phyloP scores from a whole-genome alignment of 2,888 invertebrate species.

The Blastobasis adustella region DNA sequence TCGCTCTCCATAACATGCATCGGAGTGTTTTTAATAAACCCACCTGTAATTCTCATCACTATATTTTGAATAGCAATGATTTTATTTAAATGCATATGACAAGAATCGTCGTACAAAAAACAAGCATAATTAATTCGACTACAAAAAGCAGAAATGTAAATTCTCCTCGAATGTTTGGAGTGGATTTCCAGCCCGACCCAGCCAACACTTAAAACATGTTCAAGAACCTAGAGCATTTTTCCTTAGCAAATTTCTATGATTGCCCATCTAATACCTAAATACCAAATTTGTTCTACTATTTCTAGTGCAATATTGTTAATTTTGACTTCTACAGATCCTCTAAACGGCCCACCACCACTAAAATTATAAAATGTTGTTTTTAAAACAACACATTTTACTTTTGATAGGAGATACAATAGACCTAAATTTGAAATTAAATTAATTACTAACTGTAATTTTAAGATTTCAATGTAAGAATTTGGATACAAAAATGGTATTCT shows the following conservation, averaged over 20 bases:
- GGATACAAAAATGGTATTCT: neutral
- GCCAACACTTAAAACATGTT: constrained; percentile 20
- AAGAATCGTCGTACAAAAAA: too few relatives aligned
- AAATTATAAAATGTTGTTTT: too few relatives aligned
- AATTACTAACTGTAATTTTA: constrained; percentile 2
- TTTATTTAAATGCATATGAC: too few relatives aligned
- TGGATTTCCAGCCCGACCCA: constrained; percentile 20
- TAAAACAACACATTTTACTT: constrained; percentile 18
- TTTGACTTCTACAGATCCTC: constrained; percentile 2
- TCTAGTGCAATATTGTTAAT: constrained; percentile 7
- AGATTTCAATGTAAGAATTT: constrained; percentile 4
- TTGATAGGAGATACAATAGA: constrained; percentile 12
- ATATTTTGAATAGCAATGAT: constrained; percentile 15
- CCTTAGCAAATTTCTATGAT: constrained; percentile 17
- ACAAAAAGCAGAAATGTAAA: too few relatives aligned
- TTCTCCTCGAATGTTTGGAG: constrained; percentile 16
- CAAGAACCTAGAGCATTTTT: constrained; percentile 14
- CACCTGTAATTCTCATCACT: constrained; percentile 13
- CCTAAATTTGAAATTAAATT: constrained; percentile 1
- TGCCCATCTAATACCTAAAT: constrained; percentile 21
- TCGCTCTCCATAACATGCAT: too few relatives aligned
- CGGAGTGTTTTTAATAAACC: too few relatives aligned
- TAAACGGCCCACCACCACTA: constrained; percentile 5
- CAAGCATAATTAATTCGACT: too few relatives aligned
- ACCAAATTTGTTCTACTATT: constrained; percentile 13